Base-by-base conservation (phyloP, 2,888 invertebrate genomes). In the Drosophila sordidula region DNA sequence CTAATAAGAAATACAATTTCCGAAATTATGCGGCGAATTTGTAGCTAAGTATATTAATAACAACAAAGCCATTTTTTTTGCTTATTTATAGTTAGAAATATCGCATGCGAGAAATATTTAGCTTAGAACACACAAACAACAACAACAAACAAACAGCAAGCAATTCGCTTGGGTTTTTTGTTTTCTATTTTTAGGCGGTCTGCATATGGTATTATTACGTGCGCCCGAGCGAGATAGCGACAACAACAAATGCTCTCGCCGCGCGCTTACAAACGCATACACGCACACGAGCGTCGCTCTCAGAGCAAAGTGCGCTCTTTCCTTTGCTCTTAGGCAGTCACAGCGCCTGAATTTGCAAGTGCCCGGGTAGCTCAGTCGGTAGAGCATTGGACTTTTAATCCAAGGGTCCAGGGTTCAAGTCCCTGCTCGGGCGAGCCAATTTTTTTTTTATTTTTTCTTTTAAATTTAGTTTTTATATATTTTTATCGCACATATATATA, bases 331-430 rank as follows among this genome's bases (percentile, higher is more conserved):
- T 78, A 66, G 25, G 9, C 76, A 56, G 39, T 39, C 42, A 46
- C 25, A 75, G 66, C 65, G 66, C 34, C 3, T 42, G 8, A 14
- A 0, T n/a, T 6, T 6, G 49, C 76, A 70, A 70, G 46, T 70
- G 76, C 76, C 76, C 70, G 91, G 92, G 91, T 92, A 91, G 92
- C 92, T 91, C 92, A 92, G 92, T 92, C 91, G 92, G 91, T 92
- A 92, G 91, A 91, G 92, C 92, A 92, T 92, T 92, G 92, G 92
- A 92, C 92, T 92, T 92, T 92, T 92, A 92, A 92, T 92, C 92
- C 92, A 92, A 92, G 92, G 92, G 92, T 92, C 92, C 92, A 91
- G 92, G 92, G 92, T 92, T 92, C 92, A 91, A 92, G 91, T 92
- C 92, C 91, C 91, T 91, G 90, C 90, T 91, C 91, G 91, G 92